Conservation (phyloP, 2,797 vertebrate species). For the Neostethus bicornis region DNA sequence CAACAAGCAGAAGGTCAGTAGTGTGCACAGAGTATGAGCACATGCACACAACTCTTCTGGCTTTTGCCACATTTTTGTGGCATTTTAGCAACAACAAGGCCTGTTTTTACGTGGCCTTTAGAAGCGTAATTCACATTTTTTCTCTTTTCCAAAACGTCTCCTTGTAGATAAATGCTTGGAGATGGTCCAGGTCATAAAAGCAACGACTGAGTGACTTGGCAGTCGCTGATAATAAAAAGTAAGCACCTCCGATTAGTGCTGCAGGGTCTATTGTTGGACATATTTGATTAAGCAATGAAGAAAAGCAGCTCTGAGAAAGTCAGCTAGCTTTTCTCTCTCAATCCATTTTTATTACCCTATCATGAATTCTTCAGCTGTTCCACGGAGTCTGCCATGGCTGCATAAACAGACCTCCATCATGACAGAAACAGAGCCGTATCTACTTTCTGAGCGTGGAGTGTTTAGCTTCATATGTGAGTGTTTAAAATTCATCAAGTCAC, state of each 20-base stretch:
- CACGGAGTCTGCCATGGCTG: conserved; percentile 16
- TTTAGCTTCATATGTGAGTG: background rate
- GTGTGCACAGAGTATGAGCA: conserved; percentile 5
- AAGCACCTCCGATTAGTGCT: conserved; percentile 35
- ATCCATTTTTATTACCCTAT: conserved; percentile 34
- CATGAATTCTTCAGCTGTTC: conserved; percentile 41
- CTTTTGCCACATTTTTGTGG: background rate
- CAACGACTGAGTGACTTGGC: conserved; percentile 14
- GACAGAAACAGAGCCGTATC: background rate
- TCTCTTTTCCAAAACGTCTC: background rate
- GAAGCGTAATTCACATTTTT: too few species aligned
- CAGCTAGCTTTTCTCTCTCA: conserved; percentile 17
- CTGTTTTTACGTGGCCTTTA: too few species aligned
- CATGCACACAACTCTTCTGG: too few species aligned
- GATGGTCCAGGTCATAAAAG: conserved; percentile 4
- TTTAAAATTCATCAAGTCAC: conserved; percentile 28
- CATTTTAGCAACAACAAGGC: too few species aligned
- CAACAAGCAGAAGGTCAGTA: conserved; percentile 18
- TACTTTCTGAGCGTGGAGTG: background rate
- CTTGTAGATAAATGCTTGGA: background rate
- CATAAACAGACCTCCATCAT: conserved; percentile 45
- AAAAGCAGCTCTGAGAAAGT: conserved; percentile 23
- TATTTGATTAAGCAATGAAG: conserved; percentile 46
- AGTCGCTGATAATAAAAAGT: conserved; percentile 12
- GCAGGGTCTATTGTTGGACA: conserved; percentile 32